A percentile compares a stretch with the other conserved stretches of the same genome.
Evolutionary conservation across 2,113 vertebrate genomes (phyloP).

Genomic region (Okapia johnstoni): DNA sequence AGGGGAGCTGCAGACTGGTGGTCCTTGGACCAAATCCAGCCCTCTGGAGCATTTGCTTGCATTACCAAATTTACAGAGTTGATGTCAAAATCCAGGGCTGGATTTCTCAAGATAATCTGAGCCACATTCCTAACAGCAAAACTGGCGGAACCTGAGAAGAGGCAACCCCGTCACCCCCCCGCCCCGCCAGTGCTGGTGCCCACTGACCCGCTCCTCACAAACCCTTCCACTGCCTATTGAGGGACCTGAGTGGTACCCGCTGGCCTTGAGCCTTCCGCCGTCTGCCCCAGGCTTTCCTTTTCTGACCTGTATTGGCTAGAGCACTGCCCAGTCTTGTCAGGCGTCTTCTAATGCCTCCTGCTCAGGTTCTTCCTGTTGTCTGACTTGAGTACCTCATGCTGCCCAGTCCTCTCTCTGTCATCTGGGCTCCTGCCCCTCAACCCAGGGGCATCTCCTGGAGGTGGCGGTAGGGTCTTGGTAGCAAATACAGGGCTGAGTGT

Average conservation of each 20-base stretch:
- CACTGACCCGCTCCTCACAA: neutral
- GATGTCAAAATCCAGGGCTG: neutral
- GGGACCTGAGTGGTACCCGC: neutral
- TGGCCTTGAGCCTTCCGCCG: too few relatives aligned
- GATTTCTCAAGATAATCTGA: neutral
- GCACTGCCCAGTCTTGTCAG: neutral
- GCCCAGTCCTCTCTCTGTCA: neutral
- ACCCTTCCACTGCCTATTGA: rapidly evolving
- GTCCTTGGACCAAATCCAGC: neutral
- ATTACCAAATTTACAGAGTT: neutral
- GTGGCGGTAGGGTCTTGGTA: neutral
- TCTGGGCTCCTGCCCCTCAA: neutral
- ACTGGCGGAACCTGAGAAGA: neutral
- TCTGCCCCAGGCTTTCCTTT: neutral
- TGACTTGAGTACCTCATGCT: neutral
- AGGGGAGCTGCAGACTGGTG: neutral
- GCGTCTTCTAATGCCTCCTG: neutral
- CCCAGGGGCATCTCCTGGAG: neutral
- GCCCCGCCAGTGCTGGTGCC: neutral
- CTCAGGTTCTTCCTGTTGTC: neutral
- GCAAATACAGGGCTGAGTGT: neutral
- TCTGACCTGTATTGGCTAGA: neutral
- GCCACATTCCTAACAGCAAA: neutral
- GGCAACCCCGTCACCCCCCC: rapidly evolving
- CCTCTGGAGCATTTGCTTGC: neutral